Evolutionary conservation across 2,888 invertebrate genomes (phyloP), one percentile per base, ranked within the genome.

Genomic region (Caenorhabditis sp.): DNA sequence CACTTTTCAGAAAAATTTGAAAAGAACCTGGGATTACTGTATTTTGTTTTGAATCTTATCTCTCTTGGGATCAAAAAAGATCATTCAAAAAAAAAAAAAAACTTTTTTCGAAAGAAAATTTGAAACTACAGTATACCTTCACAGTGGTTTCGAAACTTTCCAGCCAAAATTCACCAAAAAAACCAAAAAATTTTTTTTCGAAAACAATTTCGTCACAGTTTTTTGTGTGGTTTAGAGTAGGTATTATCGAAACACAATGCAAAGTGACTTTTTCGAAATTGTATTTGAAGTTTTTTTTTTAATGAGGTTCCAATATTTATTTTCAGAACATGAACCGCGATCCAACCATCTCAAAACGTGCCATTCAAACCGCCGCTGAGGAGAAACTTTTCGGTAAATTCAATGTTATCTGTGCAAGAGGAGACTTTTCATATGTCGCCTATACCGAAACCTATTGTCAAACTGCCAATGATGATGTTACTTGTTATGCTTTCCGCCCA

Each of bases 281-380:
- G n/a, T 50, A 8, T 50, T 50, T 4, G 4, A 50, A n/a, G 17
- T 14, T 3, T 20, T 20, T 4, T 14, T 50, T 50, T 54, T 23
- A 3, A 21, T 25, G 26, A n/a, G n/a, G n/a, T n/a, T n/a, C n/a
- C n/a, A n/a, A n/a, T 53, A 26, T 54, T 63, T n/a, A 31, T 50
- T 61, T 83, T 62, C 73, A 86, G 86, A 84, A 86, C 74, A 85
- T 86, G 63, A 78, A 79, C 57, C 63, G 61, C 26, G 86, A 86
- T 64, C 84, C 86, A 26, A 75, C 85, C 20, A 79, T 76, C 57
- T 83, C 84, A n/a, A 86, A 86, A 67, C 75, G 86, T 27, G 86
- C 85, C 14, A 86, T 86, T 64, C 86, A 87, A 74, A 80, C 77
- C 64, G 86, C 85, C 8, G 86, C 86, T 53, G 86, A 86, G 67